Evolutionary conservation across 2,797 vertebrate species (phyloP).

Genomic region (Helarctos malayanus): DNA sequence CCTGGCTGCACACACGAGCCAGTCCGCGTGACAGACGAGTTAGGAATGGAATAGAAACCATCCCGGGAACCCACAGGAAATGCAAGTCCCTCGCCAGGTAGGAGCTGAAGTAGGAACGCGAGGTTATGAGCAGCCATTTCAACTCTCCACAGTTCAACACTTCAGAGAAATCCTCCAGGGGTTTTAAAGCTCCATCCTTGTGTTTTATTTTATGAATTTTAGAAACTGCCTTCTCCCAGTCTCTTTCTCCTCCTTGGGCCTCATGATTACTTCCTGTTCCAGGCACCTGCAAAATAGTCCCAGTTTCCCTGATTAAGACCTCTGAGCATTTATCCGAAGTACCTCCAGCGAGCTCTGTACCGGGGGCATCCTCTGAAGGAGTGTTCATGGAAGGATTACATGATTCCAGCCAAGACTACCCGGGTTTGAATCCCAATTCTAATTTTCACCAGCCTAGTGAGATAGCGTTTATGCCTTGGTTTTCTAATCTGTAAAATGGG

Average conservation of each 20-base stretch:
- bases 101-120: neutral
- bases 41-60: neutral
- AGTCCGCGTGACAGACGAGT: neutral
- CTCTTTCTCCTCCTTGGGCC: neutral
- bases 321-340: neutral
- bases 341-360: neutral
- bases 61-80: constrained; percentile 65
- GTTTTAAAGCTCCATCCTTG: neutral
- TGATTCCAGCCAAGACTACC: neutral
- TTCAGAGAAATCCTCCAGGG: neutral
- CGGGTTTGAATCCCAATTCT: neutral
- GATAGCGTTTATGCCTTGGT: neutral
- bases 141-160: neutral
- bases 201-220: constrained; percentile 6
- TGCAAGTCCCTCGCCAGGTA: neutral
- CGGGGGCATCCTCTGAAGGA: neutral
- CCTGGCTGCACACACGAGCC: constrained; percentile 10
- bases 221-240: neutral
- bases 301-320: neutral
- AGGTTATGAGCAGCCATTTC: neutral
- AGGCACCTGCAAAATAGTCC: constrained; percentile 18
- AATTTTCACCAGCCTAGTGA: neutral
- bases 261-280: neutral
- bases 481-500: neutral
- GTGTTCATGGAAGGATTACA: neutral